Evolutionary conservation across 53 echinoderm and acorn worm species (phyloP), one percentile per base, ranked within the genome.

Genomic region (Holothuria scabra): DNA sequence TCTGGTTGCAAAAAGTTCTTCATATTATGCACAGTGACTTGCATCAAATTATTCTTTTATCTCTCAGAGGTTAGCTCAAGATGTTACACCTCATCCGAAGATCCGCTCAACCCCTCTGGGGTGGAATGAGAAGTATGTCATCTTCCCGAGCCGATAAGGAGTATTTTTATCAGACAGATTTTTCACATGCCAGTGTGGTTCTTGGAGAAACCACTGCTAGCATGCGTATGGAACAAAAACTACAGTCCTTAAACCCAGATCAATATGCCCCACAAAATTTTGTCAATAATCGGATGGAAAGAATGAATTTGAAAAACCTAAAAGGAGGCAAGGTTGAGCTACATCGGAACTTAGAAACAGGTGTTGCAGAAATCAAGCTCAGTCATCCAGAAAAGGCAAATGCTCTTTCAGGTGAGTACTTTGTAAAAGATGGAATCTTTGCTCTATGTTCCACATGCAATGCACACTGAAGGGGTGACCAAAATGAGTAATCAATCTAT

Each of bases 311-410:
- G 8, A 66, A 69, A 64, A 70, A 82, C 79, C 58, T 94, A 19
- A 86, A 86, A 22, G 93, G 95, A 38, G 97, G 97, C 8, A 90
- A 57, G 9, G 87, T 97, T 3, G 79, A 86, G 58, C 80, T 92
- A 4, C 76, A 76, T 0, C 87, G 90, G 72, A 84, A 97, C 66
- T 71, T 90, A 9, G 91, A 87, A n/a, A 94, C 90, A 6, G 94
- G 94, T 18, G 70, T 97, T 46, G 97, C 97, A 8, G 90, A 82
- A 59, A 71, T 97, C 28, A 88, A 85, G n/a, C 86, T 97, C 72
- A 94, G 86, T 59, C 90, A 97, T 66, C 90, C 94, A 8, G 52
- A 65, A 48, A 79, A 87, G 57, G 94, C 91, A 14, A 97, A 97
- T 87, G 94, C 97, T 14, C 22, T 97, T 20, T 74, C 97, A 72